Conservation (phyloP, 2,797 vertebrate genomes). For the Pelodytes ibericus region DNA sequence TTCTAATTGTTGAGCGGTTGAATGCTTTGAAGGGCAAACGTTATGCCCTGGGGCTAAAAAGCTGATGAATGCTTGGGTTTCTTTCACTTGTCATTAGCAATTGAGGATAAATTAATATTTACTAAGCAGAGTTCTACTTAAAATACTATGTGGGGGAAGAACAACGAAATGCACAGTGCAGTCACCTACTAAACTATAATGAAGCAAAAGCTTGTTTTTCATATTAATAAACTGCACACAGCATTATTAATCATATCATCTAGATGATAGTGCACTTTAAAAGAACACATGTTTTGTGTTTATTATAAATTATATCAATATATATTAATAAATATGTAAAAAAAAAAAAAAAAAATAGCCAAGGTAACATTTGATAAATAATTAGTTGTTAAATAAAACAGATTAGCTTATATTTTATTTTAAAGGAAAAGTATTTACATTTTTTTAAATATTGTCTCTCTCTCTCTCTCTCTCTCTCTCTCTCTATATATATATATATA, state of each 20-base stretch:
- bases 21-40: slow-evolving; percentile 78
- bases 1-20: slow-evolving; percentile 74
- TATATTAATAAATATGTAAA: too few relatives aligned
- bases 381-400: too few relatives aligned
- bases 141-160: slow-evolving; percentile 60
- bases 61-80: slow-evolving; percentile 68
- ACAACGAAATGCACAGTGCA: not conserved
- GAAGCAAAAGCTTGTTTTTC: not conserved
- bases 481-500: too few relatives aligned
- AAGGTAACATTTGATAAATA: too few relatives aligned
- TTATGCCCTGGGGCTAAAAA: slow-evolving; percentile 66
- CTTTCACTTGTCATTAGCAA: slow-evolving; percentile 81
- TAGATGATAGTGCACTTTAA: too few relatives aligned
- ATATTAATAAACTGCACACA: not conserved
- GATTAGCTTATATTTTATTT: too few relatives aligned
- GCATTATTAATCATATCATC: not conserved
- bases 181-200: not conserved
- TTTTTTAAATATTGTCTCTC: too few relatives aligned
- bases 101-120: slow-evolving; percentile 77
- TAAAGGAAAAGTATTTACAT: too few relatives aligned
- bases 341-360: too few relatives aligned
- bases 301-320: too few relatives aligned
- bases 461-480: too few relatives aligned
- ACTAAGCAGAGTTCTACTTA: slow-evolving; percentile 73
- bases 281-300: too few relatives aligned